A percentile compares a stretch with the other conserved stretches of the same genome.
Evolutionary conservation across 2,797 vertebrate species (phyloP).

Genomic region (Falco peregrinus): DNA sequence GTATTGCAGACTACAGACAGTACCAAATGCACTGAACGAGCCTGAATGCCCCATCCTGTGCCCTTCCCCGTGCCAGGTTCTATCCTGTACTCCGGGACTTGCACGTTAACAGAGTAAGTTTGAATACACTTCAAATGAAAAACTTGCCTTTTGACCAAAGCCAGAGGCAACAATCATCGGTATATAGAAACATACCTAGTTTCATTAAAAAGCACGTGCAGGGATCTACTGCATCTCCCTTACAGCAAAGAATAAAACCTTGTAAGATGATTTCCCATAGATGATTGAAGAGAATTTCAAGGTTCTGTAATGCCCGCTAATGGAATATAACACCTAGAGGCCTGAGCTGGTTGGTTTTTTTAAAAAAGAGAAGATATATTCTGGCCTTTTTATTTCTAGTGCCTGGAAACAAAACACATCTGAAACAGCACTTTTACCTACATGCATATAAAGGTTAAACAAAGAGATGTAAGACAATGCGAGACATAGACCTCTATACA

Average conservation of each 20-base stretch:
- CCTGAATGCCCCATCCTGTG: neutral
- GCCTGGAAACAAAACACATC: neutral
- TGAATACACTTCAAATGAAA: neutral
- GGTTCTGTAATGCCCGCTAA: neutral
- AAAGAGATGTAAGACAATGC: neutral
- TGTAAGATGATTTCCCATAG: neutral
- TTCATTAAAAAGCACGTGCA: neutral
- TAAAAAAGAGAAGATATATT: neutral
- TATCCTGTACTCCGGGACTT: neutral
- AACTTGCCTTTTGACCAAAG: neutral
- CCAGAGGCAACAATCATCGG: neutral
- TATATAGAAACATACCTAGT: neutral
- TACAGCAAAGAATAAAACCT: neutral
- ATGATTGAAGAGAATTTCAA: neutral
- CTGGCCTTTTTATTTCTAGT: neutral
- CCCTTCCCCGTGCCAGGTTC: neutral
- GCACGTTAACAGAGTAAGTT: accelerated
- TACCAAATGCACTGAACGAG: neutral
- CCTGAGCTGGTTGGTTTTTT: neutral
- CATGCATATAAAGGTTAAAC: neutral
- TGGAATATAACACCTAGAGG: neutral
- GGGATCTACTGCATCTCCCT: neutral
- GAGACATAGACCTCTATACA: neutral
- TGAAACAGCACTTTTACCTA: neutral
- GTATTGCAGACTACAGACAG: neutral